These are phyloP conservation scores for Manis pentadactyla DNA, from an alignment of 2,797 vertebrate species.

Conservation along the genomic window DNA sequence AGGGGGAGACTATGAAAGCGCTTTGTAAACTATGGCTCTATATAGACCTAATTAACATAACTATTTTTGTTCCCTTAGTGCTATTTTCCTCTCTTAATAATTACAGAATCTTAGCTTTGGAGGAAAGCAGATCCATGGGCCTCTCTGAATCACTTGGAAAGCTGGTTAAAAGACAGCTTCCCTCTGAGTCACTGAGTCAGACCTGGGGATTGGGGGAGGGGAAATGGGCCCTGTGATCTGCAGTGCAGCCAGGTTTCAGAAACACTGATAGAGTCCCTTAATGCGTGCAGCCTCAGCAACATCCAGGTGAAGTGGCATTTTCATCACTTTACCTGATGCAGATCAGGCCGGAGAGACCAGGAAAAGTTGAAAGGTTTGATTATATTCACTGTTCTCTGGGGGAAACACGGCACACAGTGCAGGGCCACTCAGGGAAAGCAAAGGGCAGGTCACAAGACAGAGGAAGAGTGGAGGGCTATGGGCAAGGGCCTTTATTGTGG, in stretches of 20 bases:
- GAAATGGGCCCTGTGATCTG: background rate
- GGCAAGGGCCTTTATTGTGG: background rate
- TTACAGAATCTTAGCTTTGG: slow-evolving; percentile 3
- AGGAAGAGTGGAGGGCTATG: rapidly evolving
- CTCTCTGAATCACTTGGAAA: background rate
- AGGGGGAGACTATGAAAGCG: background rate
- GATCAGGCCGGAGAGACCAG: background rate
- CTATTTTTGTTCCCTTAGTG: slow-evolving; percentile 17
- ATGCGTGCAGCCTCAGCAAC: background rate
- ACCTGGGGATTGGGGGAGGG: too few relatives aligned
- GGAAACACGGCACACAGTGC: background rate
- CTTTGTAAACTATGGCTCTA: slow-evolving; percentile 20
- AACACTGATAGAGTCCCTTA: background rate
- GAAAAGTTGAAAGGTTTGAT: background rate
- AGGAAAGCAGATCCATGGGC: background rate
- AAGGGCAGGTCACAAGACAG: background rate
- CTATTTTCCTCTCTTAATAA: slow-evolving; percentile 59
- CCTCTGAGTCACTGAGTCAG: background rate
- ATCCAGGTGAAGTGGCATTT: background rate
- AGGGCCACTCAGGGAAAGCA: background rate
- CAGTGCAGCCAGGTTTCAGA: background rate
- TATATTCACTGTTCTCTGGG: background rate
- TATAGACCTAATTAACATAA: slow-evolving; percentile 2
- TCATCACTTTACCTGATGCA: background rate
- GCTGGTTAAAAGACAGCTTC: background rate